phyloP scores from a whole-genome alignment of 2,888 invertebrate genomes.

The Ernsta delagoae region DNA sequence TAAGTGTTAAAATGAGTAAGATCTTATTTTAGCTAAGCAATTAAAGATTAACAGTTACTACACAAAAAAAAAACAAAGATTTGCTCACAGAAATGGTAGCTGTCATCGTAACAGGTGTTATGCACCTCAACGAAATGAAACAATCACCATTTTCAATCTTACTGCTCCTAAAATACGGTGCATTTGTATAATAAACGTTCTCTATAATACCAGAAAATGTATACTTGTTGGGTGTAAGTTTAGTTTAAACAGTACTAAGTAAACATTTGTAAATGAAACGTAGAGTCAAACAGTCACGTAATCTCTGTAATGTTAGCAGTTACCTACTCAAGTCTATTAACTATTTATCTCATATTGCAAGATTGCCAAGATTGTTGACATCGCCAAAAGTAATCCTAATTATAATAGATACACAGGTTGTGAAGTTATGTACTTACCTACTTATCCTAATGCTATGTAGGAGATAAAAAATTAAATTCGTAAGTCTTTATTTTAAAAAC shows the following conservation, averaged over 20 bases:
- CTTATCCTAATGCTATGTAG: too few relatives aligned
- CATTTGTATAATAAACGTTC: background rate
- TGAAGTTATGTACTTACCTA: too few relatives aligned
- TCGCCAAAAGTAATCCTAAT: background rate
- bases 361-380: conserved; percentile 4
- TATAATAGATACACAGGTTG: too few relatives aligned
- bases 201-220: conserved; percentile 44
- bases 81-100: conserved; percentile 67
- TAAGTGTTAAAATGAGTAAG: conserved; percentile 25
- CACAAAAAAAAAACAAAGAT: conserved; percentile 62
- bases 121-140: background rate
- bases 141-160: conserved; percentile 8
- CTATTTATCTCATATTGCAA: conserved; percentile 38
- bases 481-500: too few relatives aligned
- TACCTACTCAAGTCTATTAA: conserved; percentile 58
- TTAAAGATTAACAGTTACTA: conserved; percentile 61
- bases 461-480: too few relatives aligned
- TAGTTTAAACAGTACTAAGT: conserved; percentile 64
- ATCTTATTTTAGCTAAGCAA: conserved; percentile 45
- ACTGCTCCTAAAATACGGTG: background rate
- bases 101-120: conserved; percentile 54
- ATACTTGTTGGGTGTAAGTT: conserved; percentile 50
- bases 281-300: conserved; percentile 62
- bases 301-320: conserved; percentile 54
- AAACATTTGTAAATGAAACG: conserved; percentile 68